Conservation (phyloP, 2,797 vertebrate genomes). For the Macropus fuliginosus region DNA sequence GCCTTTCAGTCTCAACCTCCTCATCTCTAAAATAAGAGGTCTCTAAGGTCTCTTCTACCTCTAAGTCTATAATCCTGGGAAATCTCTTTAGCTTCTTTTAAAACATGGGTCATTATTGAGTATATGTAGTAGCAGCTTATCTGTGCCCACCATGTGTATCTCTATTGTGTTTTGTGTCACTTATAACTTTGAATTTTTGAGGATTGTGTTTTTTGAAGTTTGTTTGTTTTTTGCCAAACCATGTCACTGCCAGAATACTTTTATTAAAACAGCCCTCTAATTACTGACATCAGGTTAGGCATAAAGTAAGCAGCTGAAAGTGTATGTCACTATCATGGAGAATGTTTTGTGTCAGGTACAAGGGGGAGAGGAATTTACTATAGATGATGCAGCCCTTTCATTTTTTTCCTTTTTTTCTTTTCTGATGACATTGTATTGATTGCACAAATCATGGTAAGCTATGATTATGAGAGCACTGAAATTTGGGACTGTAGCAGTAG, state of each 20-base stretch:
- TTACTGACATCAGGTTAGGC: background rate
- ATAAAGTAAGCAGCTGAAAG: background rate
- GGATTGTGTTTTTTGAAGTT: background rate
- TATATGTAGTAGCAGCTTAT: background rate
- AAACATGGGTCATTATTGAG: background rate
- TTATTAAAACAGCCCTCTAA: background rate
- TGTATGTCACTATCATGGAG: background rate
- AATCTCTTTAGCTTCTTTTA: background rate
- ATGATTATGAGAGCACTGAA: background rate
- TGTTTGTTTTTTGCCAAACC: background rate
- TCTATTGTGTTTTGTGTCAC: background rate
- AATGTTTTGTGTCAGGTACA: background rate
- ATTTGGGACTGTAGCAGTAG: background rate
- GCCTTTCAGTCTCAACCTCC: background rate
- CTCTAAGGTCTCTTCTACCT: background rate
- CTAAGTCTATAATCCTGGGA: background rate
- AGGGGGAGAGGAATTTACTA: background rate
- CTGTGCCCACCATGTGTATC: background rate
- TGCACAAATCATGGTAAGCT: background rate
- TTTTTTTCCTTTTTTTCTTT: background rate
- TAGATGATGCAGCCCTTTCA: background rate
- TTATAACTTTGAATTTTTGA: background rate
- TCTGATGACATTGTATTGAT: background rate
- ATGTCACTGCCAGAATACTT: background rate
- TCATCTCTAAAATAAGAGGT: background rate